Base-by-base conservation (phyloP, 2,797 vertebrate species). In the Rachycentron canadum region DNA sequence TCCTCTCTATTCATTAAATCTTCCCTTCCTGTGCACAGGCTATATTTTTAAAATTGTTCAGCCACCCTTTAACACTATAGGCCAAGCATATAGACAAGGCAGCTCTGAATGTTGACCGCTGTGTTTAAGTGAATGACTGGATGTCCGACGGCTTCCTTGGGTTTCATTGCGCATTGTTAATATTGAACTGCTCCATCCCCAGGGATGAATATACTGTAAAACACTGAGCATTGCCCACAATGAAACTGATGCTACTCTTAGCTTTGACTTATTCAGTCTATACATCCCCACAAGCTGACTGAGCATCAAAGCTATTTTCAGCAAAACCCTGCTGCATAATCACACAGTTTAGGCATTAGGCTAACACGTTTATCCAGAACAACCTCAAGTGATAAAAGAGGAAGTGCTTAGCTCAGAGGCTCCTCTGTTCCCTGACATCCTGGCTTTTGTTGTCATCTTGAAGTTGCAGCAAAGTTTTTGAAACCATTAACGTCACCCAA, bases 1-100 rank as follows among this genome's bases (percentile, higher is more conserved):
- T 21, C 60, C 55, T 58, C 49, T 60, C 61, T 67, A 21, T 65
- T 90, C 75, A 83, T 85, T 86, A 83, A 76, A 72, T 69, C 30
- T 45, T 73, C 52, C 73, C 72, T 69, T 16, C 16, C 69, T 55
- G 73, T 78, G 79, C 73, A 73, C 50, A 63, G 69, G 78, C 36
- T 61, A 28, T 30, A 73, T 73, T 84, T 40, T 79, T 58, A 28
- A 72, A 77, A 73, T 78, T 50, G 62, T 65, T 61, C 38, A 8
- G 57, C 50, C 64, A 67, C 38, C 72, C 45, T 21, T 57, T 30
- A 60, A 66, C 78, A 38, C 82, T 61, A 58, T 64, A 25, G 77
- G 84, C 43, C 59, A 53, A 73, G 65, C 47, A 28, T 34, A 38
- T 4, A 85, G 41, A 79, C 62, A 30, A 23, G 47, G 55, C 66